phyloP scores from a whole-genome alignment of 37 sponge, comb jelly and placozoan genomes.

The Haliclona indistincta region DNA sequence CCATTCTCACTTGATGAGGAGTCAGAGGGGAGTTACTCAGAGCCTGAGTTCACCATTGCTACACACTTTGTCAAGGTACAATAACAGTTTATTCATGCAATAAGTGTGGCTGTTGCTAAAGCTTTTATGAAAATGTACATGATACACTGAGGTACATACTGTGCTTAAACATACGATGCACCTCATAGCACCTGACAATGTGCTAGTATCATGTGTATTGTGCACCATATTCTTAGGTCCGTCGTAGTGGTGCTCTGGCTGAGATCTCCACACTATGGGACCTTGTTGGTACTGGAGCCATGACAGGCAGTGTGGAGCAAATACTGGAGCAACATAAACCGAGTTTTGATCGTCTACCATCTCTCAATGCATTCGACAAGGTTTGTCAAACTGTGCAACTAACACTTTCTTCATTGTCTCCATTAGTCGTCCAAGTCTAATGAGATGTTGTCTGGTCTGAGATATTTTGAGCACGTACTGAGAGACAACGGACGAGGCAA shows the following conservation, averaged over 20 bases:
- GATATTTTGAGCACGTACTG: slow-evolving; percentile 94
- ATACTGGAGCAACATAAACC: slow-evolving; percentile 50
- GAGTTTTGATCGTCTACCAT: slow-evolving; percentile 70
- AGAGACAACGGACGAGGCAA: slow-evolving; percentile 76
- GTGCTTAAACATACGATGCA: too few species aligned
- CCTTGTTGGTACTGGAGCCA: slow-evolving; percentile 67
- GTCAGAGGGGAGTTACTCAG: too few species aligned
- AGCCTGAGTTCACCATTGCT: slow-evolving; percentile 73
- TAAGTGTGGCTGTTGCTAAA: too few species aligned
- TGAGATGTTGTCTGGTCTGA: slow-evolving; percentile 87
- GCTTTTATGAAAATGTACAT: too few species aligned
- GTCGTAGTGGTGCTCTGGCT: slow-evolving; percentile 70
- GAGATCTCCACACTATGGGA: slow-evolving; percentile 86
- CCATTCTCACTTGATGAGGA: too few species aligned
- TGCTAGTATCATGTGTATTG: too few species aligned
- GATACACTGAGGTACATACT: too few species aligned
- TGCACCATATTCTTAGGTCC: slow-evolving; percentile 20
- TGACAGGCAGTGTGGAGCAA: slow-evolving; percentile 66
- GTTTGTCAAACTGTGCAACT: slow-evolving; percentile 21
- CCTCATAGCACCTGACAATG: too few species aligned
- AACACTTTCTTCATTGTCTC: neutral
- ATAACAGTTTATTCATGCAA: neutral
- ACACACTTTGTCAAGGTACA: slow-evolving; percentile 78
- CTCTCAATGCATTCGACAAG: slow-evolving; percentile 84
- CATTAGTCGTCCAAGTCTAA: slow-evolving; percentile 83